These are phyloP conservation scores for Elymnias hypermnestra DNA, from an alignment of 1,140 invertebrate species.

Conservation along the genomic window DNA sequence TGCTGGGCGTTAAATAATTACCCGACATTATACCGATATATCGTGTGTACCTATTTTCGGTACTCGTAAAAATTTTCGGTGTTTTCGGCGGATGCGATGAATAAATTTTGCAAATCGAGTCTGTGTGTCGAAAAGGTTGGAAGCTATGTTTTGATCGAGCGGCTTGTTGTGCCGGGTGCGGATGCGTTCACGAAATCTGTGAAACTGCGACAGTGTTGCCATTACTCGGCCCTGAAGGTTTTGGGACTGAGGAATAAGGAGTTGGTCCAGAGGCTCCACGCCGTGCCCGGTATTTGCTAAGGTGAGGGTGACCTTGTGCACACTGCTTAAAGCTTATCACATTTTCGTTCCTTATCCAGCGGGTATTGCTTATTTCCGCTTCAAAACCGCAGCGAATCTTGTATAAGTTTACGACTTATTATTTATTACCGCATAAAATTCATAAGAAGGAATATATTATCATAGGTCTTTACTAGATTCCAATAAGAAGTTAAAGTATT, in stretches of 20 bases:
- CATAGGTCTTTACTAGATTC: no score
- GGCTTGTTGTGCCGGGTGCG: conserved; percentile 57
- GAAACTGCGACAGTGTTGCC: conserved; percentile 38
- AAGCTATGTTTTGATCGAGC: conserved; percentile 67
- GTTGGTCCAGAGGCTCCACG: conserved; percentile 33
- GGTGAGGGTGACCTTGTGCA: conserved; percentile 33
- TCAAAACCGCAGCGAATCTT: conserved; percentile 12
- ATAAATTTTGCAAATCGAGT: conserved; percentile 74
- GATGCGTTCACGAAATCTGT: conserved; percentile 48
- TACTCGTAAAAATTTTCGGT: conserved; percentile 66
- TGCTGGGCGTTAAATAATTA: conserved; percentile 41
- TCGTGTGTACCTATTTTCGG: conserved; percentile 45
- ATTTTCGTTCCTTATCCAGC: conserved; percentile 15
- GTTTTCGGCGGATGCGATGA: conserved; percentile 73
- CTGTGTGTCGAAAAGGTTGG: conserved; percentile 68
- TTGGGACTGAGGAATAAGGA: conserved; percentile 28
- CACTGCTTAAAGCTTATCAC: conserved; percentile 9
- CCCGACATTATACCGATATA: conserved; percentile 12
- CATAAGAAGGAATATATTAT: no score
- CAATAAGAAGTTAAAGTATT: no score
- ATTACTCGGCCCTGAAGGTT: conserved; percentile 15
- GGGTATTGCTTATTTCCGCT: conserved; percentile 15
- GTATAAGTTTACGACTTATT: conserved; percentile 2
- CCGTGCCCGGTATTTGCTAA: conserved; percentile 49
- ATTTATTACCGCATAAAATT: no score